Conservation (phyloP, 2,888 invertebrate species). For the Limnephilus marmoratus region DNA sequence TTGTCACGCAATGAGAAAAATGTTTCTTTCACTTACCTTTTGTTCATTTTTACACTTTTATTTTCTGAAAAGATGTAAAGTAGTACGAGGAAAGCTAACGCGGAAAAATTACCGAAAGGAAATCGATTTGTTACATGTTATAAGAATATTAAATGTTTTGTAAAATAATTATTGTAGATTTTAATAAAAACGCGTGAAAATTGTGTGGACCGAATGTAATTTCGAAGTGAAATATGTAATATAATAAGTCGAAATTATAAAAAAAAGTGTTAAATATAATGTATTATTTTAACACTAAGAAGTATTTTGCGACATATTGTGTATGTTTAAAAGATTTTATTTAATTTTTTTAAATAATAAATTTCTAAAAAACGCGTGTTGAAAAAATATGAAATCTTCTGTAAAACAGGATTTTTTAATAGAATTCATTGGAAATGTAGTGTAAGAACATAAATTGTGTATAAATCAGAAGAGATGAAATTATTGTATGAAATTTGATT, state of each 20-base stretch:
- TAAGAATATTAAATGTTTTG: background rate
- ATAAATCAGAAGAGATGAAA: background rate
- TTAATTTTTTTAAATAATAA: too few relatives aligned
- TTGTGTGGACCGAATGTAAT: background rate
- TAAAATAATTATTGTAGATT: background rate
- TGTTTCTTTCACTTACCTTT: background rate
- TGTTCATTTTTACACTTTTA: background rate
- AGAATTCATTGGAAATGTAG: background rate
- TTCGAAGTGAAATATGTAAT: background rate
- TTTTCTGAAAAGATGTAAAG: background rate
- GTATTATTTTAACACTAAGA: background rate
- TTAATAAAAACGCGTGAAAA: background rate
- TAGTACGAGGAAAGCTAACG: background rate
- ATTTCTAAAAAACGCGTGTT: too few relatives aligned
- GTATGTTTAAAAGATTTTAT: too few relatives aligned
- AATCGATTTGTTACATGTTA: background rate
- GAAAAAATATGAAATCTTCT: background rate
- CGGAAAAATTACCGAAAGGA: background rate
- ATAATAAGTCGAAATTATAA: background rate
- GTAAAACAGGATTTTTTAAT: background rate
- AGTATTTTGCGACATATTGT: background rate
- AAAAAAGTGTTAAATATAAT: background rate
- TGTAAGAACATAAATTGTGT: background rate
- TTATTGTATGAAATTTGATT: background rate
- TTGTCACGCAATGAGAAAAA: background rate